Evolutionary conservation across 2,113 vertebrate genomes (phyloP), one percentile per base, ranked within the genome.

Genomic region (Mustela nigripes): DNA sequence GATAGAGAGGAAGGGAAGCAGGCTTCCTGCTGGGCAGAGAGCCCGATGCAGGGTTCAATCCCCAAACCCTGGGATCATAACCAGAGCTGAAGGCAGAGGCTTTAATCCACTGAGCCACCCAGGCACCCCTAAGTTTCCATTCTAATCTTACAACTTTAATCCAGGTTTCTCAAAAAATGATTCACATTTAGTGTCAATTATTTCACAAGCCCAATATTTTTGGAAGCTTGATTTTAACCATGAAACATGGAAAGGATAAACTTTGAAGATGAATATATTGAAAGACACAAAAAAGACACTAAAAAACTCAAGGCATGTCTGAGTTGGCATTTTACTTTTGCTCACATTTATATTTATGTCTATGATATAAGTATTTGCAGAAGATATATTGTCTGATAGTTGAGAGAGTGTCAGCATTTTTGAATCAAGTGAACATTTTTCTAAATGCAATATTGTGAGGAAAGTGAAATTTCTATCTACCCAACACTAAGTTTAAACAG

Each of bases 151-250:
- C 24, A 90, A 82, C 28, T 96, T 74, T 48, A 83, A 81, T 63
- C 48, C 50, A 91, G 71, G 10, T 56, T 96, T 96, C 71, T 92
- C 16, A 73, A 89, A 58, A 89, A 84, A 83, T 45, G 39, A 94
- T 82, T 97, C 60, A 89, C 50, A 63, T 58, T 85, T 65, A 53
- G 4, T 78, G 60, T 56, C 60, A 85, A n/a, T 67, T 89, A 78
- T 96, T 96, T 96, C 63, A 95, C 48, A 97, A 97, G 56, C 45
- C 36, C 42, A 80, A 14, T 85, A 86, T 88, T 97, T 96, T 94
- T 58, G 87, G 76, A 79, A 96, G 48, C 11, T 90, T 7, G 5
- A 80, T 69, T 95, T 87, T 84, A 92, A 85, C 65, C 48, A n/a
- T 85, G 63, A 95, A 91, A 94, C 80, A 74, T 84, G 78, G 31